Evolutionary conservation across 2,888 invertebrate species (phyloP).

Genomic region (Polydrusus pterygomalis): DNA sequence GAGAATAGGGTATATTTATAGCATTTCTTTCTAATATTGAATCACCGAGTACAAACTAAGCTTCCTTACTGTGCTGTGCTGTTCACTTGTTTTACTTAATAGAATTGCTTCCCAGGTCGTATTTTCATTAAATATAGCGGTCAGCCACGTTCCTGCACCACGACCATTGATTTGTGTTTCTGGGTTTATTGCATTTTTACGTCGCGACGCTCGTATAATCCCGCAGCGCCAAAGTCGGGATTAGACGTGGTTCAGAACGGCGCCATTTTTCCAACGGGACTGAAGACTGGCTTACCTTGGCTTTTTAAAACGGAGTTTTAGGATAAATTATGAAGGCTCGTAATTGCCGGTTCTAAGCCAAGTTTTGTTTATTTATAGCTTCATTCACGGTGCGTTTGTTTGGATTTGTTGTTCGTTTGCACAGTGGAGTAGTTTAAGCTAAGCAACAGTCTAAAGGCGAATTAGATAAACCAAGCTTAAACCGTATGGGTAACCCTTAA

Average conservation of each 20-base stretch:
- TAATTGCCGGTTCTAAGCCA: conserved; percentile 1
- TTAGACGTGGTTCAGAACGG: conserved; percentile 22
- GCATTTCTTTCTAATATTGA: too few relatives aligned
- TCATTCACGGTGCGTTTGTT: too few relatives aligned
- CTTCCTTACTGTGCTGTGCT: too few relatives aligned
- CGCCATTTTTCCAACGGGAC: conserved; percentile 42
- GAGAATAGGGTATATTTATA: too few relatives aligned
- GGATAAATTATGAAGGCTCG: background rate
- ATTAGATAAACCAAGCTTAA: too few relatives aligned
- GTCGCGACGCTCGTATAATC: conserved; percentile 43
- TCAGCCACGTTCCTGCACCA: conserved; percentile 23
- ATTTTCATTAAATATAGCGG: conserved; percentile 45
- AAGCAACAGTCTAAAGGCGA: too few relatives aligned
- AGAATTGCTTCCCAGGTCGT: conserved; percentile 2
- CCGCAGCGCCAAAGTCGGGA: conserved; percentile 5
- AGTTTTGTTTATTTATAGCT: background rate
- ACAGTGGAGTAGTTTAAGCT: too few relatives aligned
- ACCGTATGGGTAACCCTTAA: too few relatives aligned
- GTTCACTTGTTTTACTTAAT: background rate
- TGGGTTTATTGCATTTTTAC: conserved; percentile 54
- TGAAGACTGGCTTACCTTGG: background rate
- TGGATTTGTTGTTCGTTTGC: too few relatives aligned
- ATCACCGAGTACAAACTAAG: too few relatives aligned
- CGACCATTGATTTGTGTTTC: conserved; percentile 46
- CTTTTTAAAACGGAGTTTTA: conserved; percentile 2